Evolutionary conservation across 2,113 vertebrate genomes (phyloP).

Genomic region (Octodon degus): DNA sequence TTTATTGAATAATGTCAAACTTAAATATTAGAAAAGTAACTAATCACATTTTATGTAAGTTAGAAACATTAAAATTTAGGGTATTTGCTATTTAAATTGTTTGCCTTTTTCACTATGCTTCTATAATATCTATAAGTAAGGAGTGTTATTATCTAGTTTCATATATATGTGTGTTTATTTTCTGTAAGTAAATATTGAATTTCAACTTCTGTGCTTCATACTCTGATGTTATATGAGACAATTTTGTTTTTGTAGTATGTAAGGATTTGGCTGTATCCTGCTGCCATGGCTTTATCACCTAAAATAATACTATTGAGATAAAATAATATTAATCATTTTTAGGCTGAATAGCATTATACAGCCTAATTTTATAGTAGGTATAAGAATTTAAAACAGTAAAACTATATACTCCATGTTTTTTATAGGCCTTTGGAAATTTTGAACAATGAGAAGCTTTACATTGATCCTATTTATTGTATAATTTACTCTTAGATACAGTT

Average conservation of each 20-base stretch:
- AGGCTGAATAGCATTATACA: neutral
- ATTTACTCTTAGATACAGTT: neutral
- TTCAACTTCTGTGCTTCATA: slow-evolving; percentile 5
- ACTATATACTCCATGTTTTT: neutral
- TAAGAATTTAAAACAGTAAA: slow-evolving; percentile 20
- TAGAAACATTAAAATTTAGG: slow-evolving; percentile 23
- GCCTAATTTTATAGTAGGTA: neutral
- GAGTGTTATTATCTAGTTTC: slow-evolving; percentile 28
- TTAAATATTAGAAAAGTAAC: slow-evolving; percentile 33
- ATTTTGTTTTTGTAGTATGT: neutral
- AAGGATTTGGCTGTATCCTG: slow-evolving; percentile 38
- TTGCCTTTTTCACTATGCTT: slow-evolving; percentile 4
- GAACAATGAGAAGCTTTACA: slow-evolving; percentile 3
- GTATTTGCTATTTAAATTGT: slow-evolving; percentile 48
- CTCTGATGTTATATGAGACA: neutral
- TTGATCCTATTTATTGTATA: neutral
- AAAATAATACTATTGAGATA: slow-evolving; percentile 28
- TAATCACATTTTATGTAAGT: slow-evolving; percentile 35
- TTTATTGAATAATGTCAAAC: neutral
- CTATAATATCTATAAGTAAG: neutral
- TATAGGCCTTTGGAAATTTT: slow-evolving; percentile 4
- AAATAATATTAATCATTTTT: neutral
- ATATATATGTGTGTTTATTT: slow-evolving; percentile 24
- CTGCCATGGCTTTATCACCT: neutral
- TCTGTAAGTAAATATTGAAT: slow-evolving; percentile 32